Percentiles rank a stretch among this genome's conserved stretches.
Evolutionary conservation across 2,888 invertebrate species (phyloP).

Genomic region (Perithous albicinctus): DNA sequence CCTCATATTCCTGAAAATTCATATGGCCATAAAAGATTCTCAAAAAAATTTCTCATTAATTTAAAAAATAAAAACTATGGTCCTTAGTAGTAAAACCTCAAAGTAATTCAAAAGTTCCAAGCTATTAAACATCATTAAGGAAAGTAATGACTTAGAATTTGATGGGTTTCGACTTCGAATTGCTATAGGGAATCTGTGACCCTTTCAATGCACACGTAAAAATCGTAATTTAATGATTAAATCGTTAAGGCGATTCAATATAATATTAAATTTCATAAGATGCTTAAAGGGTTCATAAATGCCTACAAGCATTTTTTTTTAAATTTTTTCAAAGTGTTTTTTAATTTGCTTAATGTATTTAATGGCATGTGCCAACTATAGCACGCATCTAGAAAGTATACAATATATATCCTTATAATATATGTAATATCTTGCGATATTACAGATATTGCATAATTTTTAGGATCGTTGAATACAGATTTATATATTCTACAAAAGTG

Average conservation of each 20-base stretch:
- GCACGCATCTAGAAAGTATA: not conserved
- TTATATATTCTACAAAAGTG: constrained; percentile 9
- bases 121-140: too few relatives aligned
- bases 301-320: not conserved
- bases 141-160: not conserved
- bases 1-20: too few relatives aligned
- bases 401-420: not conserved
- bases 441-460: constrained; percentile 37
- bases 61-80: too few relatives aligned
- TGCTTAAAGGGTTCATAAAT: not conserved
- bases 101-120: too few relatives aligned
- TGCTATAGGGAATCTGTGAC: not conserved
- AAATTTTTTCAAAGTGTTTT: not conserved
- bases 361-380: not conserved
- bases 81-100: too few relatives aligned
- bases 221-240: not conserved
- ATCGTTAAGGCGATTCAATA: not conserved
- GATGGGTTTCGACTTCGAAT: not conserved
- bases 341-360: not conserved
- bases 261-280: not conserved
- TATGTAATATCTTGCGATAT: not conserved
- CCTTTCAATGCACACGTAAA: not conserved
- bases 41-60: too few relatives aligned
- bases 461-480: constrained; percentile 7
- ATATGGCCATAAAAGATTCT: too few relatives aligned